Conservation (phyloP, 2,888 invertebrate genomes). For the Ellobium chinense region DNA sequence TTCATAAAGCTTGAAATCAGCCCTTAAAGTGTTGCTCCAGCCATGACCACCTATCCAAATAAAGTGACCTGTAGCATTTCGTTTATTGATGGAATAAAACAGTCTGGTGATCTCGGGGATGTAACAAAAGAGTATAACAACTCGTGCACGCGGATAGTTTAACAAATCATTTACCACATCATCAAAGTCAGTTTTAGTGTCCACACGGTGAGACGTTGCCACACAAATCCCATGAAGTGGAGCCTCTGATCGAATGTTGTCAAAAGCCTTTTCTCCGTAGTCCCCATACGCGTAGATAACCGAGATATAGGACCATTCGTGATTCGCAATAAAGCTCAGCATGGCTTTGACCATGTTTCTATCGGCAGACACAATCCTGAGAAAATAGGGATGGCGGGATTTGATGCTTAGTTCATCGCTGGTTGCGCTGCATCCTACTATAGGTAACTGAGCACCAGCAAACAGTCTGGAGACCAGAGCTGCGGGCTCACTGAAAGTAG, state of each 20-base stretch:
- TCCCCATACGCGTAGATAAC: conserved; percentile 85
- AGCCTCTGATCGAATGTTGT: conserved; percentile 49
- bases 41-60: conserved; percentile 65
- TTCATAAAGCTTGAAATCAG: conserved; percentile 50
- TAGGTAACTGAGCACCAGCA: neutral
- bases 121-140: conserved; percentile 61
- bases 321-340: conserved; percentile 54
- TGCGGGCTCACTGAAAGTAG: conserved; percentile 54
- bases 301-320: conserved; percentile 88
- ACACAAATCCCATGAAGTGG: conserved; percentile 55
- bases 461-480: conserved; percentile 59
- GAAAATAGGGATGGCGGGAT: conserved; percentile 59
- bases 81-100: conserved; percentile 47
- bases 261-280: conserved; percentile 60
- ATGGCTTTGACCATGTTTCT: conserved; percentile 58
- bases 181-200: neutral
- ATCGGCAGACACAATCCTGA: conserved; percentile 64
- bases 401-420: conserved; percentile 61
- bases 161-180: neutral
- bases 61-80: conserved; percentile 54
- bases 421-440: conserved; percentile 55
- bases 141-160: conserved; percentile 40
- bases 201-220: conserved; percentile 45
- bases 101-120: conserved; percentile 43
- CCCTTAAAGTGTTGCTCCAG: conserved; percentile 39